phyloP scores from a whole-genome alignment of 2,797 vertebrate species.

The Masticophis lateralis region DNA sequence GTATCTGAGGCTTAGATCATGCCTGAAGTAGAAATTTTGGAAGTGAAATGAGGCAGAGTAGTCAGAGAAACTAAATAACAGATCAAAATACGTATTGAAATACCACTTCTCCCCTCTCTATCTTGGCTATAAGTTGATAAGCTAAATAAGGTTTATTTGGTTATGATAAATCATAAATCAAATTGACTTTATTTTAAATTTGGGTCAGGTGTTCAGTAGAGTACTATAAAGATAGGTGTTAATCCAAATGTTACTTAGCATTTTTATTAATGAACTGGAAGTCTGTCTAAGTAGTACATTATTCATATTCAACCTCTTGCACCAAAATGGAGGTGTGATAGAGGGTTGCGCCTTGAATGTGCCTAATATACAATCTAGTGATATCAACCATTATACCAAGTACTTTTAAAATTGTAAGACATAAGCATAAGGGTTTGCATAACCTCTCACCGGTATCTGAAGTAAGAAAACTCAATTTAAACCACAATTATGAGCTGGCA shows the following conservation, averaged over 20 bases:
- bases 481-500: background rate
- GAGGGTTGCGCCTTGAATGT: background rate
- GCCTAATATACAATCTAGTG: background rate
- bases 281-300: slow-evolving; percentile 18
- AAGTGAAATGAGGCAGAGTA: background rate
- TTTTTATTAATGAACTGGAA: slow-evolving; percentile 13
- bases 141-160: background rate
- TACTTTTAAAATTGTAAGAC: background rate
- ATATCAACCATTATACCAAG: background rate
- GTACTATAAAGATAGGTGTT: background rate
- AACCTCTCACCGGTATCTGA: background rate
- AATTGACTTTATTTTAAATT: background rate
- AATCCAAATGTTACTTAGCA: slow-evolving; percentile 15
- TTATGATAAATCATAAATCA: background rate
- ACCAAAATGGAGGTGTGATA: background rate
- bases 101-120: background rate
- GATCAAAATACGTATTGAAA: background rate
- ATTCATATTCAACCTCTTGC: background rate
- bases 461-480: slow-evolving; percentile 9
- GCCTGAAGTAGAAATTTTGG: background rate
- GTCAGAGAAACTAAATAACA: background rate
- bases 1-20: background rate
- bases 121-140: background rate
- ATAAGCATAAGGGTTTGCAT: background rate
- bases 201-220: background rate